A percentile compares a stretch with the other conserved stretches of the same genome.
These are phyloP conservation scores for Scaptomyza polygonia DNA, from an alignment of 2,888 invertebrate genomes.

Conservation along the genomic window DNA sequence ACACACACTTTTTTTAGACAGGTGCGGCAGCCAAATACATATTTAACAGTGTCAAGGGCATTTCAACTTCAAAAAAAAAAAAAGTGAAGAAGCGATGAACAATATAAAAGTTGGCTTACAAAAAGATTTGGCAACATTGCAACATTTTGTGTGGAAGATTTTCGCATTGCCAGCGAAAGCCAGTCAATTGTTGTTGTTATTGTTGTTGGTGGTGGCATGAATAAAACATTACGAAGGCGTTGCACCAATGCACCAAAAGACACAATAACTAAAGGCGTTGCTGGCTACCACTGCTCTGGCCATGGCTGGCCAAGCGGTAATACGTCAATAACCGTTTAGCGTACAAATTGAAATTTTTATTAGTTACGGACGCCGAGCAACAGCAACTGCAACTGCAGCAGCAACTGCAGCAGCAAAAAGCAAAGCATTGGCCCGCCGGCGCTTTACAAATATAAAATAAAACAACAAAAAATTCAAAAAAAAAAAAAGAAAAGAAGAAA, in stretches of 20 bases:
- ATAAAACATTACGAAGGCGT: slow-evolving; percentile 78
- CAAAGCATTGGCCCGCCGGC: slow-evolving; percentile 12
- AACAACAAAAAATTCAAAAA: slow-evolving; percentile 31
- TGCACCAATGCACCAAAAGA: slow-evolving; percentile 66
- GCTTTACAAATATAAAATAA: neutral
- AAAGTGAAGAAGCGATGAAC: slow-evolving; percentile 4
- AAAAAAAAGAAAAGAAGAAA: slow-evolving; percentile 31
- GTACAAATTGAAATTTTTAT: slow-evolving; percentile 81
- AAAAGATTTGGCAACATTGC: slow-evolving; percentile 20
- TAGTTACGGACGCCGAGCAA: slow-evolving; percentile 71
- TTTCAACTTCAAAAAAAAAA: slow-evolving; percentile 1
- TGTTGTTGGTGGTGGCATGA: slow-evolving; percentile 51
- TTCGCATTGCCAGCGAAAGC: slow-evolving; percentile 41
- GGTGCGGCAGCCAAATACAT: slow-evolving; percentile 42
- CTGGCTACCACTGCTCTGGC: slow-evolving; percentile 64
- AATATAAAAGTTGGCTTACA: slow-evolving; percentile 36
- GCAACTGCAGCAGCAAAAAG: slow-evolving; percentile 8
- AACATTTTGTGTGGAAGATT: slow-evolving; percentile 11
- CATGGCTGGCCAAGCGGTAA: slow-evolving; percentile 70
- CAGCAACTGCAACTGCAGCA: slow-evolving; percentile 34
- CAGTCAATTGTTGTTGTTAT: slow-evolving; percentile 9
- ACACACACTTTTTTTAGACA: slow-evolving; percentile 13
- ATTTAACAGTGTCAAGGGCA: slow-evolving; percentile 49
- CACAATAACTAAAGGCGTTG: slow-evolving; percentile 79
- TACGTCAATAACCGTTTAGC: slow-evolving; percentile 80